Evolutionary conservation across 2,888 invertebrate species (phyloP), one percentile per base, ranked within the genome.

Genomic region (Lamellibrachia columna): DNA sequence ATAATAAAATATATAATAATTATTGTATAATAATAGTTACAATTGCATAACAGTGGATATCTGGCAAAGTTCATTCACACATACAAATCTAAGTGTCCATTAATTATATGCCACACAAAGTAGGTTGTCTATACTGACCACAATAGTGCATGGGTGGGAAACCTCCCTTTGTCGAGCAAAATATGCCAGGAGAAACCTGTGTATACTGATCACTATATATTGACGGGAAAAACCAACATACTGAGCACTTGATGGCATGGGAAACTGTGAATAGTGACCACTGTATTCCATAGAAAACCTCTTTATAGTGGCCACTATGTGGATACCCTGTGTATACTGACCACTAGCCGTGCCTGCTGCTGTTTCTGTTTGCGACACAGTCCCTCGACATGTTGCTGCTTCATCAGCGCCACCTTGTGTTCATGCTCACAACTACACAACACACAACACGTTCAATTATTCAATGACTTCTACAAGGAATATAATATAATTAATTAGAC

Each of bases 341-440:
- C 94, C 90, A 93, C 91, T 40, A 94, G 94, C 90, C 95, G 95
- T 90, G 93, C 92, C 90, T 93, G 93, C 93, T 93, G 94, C 92
- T 95, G 94, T 92, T 93, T 93, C 52, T 94, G 91, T 52, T 93
- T 93, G 22, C 91, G 52, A 75, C 75, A 75, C 75, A 75, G 15
- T 6, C 15, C 28, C 92, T 95, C 94, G 28, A 94, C 93, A 40
- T 94, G 94, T 92, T 94, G 93, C 90, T 94, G 93, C 92, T 93
- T 93, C 93, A 95, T 94, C 94, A 95, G 93, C 52, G 93, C 94
- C 55, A 96, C 93, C 90, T 93, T 94, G 93, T 96, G 95, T 58
- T 94, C 92, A n/a, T 93, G 92, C 55, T 93, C 90, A 11, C 93
- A 93, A 93, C 95, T 95, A 93, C 8, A 91, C 92, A 92, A 92